Percentiles rank a stretch among this genome's conserved stretches.
Conservation (phyloP, 2,797 vertebrate genomes). For the Neoniphon sammara region DNA sequence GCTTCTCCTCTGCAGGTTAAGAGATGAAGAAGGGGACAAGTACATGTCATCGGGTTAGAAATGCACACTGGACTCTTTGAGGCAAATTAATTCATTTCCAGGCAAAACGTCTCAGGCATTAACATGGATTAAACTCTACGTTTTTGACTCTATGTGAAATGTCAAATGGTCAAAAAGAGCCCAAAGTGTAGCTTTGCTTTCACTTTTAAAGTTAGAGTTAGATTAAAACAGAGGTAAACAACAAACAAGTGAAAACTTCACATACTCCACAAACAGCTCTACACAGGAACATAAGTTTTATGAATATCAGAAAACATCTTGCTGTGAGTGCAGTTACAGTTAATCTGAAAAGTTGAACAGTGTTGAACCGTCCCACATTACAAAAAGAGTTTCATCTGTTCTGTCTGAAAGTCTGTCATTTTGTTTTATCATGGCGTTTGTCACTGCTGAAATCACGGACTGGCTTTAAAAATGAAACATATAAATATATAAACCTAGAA, state of each 20-base stretch:
- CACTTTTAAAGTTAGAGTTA: constrained; percentile 44
- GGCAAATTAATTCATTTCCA: constrained; percentile 36
- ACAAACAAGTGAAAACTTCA: constrained; percentile 29
- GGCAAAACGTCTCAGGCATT: constrained; percentile 53
- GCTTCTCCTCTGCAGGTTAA: constrained; percentile 91
- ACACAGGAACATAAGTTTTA: constrained; percentile 8
- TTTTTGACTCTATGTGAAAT: constrained; percentile 14
- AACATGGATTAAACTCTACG: constrained; percentile 34
- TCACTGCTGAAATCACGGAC: too few relatives aligned
- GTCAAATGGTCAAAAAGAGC: constrained; percentile 9
- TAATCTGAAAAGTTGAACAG: constrained; percentile 11
- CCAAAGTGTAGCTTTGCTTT: background rate
- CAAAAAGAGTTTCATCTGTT: too few relatives aligned
- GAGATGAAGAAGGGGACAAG: constrained; percentile 75
- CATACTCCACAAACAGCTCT: constrained; percentile 14
- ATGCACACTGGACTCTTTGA: constrained; percentile 16
- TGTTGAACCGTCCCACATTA: background rate
- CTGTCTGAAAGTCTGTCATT: background rate
- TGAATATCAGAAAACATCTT: constrained; percentile 4
- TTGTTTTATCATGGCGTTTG: background rate
- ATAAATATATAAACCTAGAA: background rate
- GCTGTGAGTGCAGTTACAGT: constrained; percentile 37
- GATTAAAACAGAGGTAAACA: constrained; percentile 13
- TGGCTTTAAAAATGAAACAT: too few relatives aligned
- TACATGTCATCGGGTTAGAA: constrained; percentile 78